Evolutionary conservation across 35 echinoderm and acorn worm species (phyloP).

Genomic region (Acanthaster planci): DNA sequence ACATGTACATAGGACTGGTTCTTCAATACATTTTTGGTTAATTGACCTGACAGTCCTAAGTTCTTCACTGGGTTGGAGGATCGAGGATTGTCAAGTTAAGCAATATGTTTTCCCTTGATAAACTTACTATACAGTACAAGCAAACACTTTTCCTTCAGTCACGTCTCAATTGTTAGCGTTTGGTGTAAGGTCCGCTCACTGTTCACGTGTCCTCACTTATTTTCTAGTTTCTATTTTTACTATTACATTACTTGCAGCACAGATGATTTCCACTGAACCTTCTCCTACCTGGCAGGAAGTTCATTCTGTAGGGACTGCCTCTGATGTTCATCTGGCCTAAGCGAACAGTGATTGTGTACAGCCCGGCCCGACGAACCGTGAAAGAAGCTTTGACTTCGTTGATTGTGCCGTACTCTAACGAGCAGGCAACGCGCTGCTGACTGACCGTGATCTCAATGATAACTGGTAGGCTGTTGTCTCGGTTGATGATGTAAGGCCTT

Average conservation of each 20-base stretch:
- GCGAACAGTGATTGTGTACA: slow-evolving; percentile 53
- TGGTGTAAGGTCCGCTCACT: too few species aligned
- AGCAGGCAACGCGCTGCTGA: slow-evolving; percentile 67
- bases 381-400: slow-evolving; percentile 81
- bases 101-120: too few species aligned
- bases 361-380: slow-evolving; percentile 74
- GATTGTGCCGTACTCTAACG: slow-evolving; percentile 63
- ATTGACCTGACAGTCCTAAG: too few species aligned
- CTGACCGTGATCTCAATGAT: slow-evolving; percentile 51
- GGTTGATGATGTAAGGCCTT: slow-evolving; percentile 49
- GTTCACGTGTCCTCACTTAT: too few species aligned
- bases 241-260: too few species aligned
- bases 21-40: too few species aligned
- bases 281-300: slow-evolving; percentile 71
- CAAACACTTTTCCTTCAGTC: not conserved
- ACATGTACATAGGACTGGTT: too few species aligned
- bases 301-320: slow-evolving; percentile 80
- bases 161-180: too few species aligned
- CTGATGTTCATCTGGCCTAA: slow-evolving; percentile 57
- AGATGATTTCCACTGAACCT: not conserved
- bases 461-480: slow-evolving; percentile 56
- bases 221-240: too few species aligned
- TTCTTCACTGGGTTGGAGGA: too few species aligned
- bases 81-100: too few species aligned
- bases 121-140: too few species aligned